Conservation (phyloP, 1,140 invertebrate genomes). For the Nasonia longicornis region DNA sequence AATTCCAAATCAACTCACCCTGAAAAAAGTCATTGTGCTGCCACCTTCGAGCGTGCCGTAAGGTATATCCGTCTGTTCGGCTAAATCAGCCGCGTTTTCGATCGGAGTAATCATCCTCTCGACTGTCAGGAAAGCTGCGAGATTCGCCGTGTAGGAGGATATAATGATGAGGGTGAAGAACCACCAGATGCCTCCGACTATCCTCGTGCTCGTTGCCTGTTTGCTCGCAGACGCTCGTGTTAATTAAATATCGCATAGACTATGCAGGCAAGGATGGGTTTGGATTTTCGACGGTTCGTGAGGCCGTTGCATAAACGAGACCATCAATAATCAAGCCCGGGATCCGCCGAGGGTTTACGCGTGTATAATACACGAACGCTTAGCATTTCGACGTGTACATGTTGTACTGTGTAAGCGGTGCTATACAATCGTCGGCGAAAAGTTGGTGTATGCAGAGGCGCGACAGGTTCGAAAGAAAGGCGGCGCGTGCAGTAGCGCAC, state of each 20-base stretch:
- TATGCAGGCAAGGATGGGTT: background rate
- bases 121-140: slow-evolving; percentile 96
- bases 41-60: slow-evolving; percentile 94
- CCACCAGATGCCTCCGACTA: slow-evolving; percentile 98
- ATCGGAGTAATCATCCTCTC: slow-evolving; percentile 97
- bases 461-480: background rate
- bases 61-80: slow-evolving; percentile 92
- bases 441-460: background rate
- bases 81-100: slow-evolving; percentile 93
- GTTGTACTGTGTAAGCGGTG: background rate
- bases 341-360: background rate
- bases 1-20: slow-evolving; percentile 72
- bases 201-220: slow-evolving; percentile 93
- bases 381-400: background rate
- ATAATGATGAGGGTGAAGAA: slow-evolving; percentile 99
- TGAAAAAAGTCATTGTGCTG: slow-evolving; percentile 97
- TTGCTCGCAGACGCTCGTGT: background rate
- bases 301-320: slow-evolving; percentile 30
- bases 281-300: background rate
- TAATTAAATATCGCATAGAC: background rate
- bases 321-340: background rate
- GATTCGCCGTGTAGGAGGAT: slow-evolving; percentile 97
- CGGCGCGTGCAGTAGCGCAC: background rate
- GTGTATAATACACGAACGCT: background rate
- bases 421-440: background rate